Conservation (phyloP, 2,113 vertebrate species). For the Eulacestoma nigropectus region DNA sequence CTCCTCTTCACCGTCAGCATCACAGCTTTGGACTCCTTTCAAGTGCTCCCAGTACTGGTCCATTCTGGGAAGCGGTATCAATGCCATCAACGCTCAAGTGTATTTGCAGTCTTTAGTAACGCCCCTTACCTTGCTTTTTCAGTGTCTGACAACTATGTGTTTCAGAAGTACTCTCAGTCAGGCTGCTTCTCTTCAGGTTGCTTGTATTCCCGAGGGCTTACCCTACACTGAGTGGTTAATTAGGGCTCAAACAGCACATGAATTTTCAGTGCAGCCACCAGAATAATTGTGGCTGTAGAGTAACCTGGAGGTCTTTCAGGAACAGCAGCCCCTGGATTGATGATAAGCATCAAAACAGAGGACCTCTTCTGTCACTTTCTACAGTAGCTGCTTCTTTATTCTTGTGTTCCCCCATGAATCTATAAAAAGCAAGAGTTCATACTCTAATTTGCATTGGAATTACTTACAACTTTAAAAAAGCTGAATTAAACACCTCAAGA, state of each 20-base stretch:
- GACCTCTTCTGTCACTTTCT: neutral
- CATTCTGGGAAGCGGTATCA: neutral
- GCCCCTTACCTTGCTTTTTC: neutral
- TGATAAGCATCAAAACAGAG: neutral
- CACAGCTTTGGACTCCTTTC: neutral
- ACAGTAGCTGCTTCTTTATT: neutral
- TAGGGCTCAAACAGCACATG: neutral
- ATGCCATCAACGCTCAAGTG: neutral
- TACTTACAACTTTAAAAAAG: neutral
- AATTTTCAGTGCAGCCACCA: neutral
- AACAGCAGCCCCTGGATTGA: neutral
- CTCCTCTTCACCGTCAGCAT: neutral
- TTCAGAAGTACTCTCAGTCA: neutral
- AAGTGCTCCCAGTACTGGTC: neutral
- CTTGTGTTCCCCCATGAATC: neutral
- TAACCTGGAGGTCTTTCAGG: neutral
- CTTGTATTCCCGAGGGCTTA: neutral
- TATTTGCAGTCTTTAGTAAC: neutral
- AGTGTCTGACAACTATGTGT: fast-evolving
- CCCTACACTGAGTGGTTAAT: fast-evolving
- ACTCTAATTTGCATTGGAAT: neutral
- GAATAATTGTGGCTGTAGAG: neutral
- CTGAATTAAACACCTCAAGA: neutral
- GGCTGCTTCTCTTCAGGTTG: neutral
- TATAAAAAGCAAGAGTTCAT: neutral